These are phyloP conservation scores for Pseudachorutes palmiensis DNA, from an alignment of 1,140 invertebrate species.

Conservation along the genomic window DNA sequence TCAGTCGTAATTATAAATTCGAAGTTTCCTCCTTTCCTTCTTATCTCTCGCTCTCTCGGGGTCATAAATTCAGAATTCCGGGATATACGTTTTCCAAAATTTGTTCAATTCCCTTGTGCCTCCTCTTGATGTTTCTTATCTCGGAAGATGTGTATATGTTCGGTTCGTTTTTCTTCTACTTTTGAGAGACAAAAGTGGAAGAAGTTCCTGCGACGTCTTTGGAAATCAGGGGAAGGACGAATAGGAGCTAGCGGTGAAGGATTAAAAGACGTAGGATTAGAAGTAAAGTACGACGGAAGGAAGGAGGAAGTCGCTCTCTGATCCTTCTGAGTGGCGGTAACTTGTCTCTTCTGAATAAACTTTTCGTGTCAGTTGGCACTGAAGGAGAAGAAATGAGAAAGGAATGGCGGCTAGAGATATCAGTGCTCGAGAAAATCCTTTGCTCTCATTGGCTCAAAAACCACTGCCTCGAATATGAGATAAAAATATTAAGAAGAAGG, in stretches of 20 bases:
- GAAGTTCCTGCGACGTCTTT: too few species aligned
- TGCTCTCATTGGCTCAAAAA: not conserved
- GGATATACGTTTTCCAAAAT: conserved; percentile 5
- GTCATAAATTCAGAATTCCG: conserved; percentile 10
- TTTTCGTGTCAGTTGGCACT: not conserved
- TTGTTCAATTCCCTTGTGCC: not conserved
- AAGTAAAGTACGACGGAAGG: not conserved
- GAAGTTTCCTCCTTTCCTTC: too few species aligned
- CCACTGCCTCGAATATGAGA: not conserved
- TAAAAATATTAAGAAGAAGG: not conserved
- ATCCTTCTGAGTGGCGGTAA: not conserved
- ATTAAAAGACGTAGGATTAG: conserved; percentile 4
- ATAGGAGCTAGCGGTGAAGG: not conserved
- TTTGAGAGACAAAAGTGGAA: too few species aligned
- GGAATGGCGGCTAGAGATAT: not conserved
- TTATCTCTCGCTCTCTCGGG: not conserved
- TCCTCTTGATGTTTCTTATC: too few species aligned
- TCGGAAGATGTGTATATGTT: too few species aligned
- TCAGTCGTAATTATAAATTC: too few species aligned
- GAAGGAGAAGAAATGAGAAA: not conserved
- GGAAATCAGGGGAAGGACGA: not conserved
- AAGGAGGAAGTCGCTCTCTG: not conserved
- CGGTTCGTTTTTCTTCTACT: too few species aligned
- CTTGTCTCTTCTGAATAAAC: not conserved
- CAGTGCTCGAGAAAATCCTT: not conserved